Percentiles rank a stretch among this genome's conserved stretches.
Conservation (phyloP, 2,888 invertebrate genomes). For the Aspidiotus rigidus region DNA sequence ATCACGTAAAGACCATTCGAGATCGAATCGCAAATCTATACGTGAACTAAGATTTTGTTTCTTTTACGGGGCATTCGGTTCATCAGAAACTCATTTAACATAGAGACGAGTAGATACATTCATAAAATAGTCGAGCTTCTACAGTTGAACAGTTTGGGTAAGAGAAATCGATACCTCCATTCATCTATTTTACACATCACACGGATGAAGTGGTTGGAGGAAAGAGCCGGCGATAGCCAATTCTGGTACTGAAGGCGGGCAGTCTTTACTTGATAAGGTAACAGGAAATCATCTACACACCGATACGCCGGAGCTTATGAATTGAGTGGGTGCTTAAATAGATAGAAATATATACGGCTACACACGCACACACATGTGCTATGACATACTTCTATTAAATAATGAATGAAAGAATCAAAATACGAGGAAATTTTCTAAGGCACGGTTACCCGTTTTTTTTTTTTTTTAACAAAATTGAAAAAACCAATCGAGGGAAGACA, state of each 20-base stretch:
- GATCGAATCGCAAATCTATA: too few species aligned
- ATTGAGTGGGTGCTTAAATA: slow-evolving; percentile 21
- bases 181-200: slow-evolving; percentile 5
- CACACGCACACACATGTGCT: slow-evolving; percentile 1
- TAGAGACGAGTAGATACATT: too few species aligned
- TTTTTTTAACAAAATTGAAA: too few species aligned
- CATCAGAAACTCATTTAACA: too few species aligned
- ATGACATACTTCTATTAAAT: neutral
- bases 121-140: too few species aligned
- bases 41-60: too few species aligned
- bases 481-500: too few species aligned
- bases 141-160: slow-evolving; percentile 13
- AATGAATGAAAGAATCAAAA: neutral
- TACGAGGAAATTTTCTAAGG: neutral
- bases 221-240: slow-evolving; percentile 23
- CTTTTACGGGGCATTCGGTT: too few species aligned
- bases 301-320: slow-evolving; percentile 14
- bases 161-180: slow-evolving; percentile 14
- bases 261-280: slow-evolving; percentile 30
- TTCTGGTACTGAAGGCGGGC: slow-evolving; percentile 28
- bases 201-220: slow-evolving; percentile 17
- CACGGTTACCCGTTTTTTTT: too few species aligned
- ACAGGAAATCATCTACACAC: slow-evolving; percentile 22
- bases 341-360: neutral
- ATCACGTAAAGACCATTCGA: too few species aligned